These are phyloP conservation scores for Catharus minimus DNA, from an alignment of 2,113 vertebrate genomes.

Conservation along the genomic window DNA sequence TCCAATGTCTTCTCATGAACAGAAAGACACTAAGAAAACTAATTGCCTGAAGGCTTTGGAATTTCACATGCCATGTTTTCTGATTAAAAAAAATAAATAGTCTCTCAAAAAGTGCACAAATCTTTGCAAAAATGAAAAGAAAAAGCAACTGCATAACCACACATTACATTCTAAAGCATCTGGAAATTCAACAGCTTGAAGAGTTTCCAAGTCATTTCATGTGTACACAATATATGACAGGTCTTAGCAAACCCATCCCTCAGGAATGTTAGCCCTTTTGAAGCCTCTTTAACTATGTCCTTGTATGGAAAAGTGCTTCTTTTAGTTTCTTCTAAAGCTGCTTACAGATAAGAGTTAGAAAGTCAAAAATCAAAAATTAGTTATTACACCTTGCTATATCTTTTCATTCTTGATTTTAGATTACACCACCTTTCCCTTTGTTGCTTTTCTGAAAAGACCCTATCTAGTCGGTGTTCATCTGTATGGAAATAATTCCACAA, in stretches of 20 bases:
- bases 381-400: background rate
- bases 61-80: background rate
- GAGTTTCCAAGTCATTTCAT: background rate
- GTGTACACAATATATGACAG: background rate
- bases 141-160: background rate
- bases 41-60: background rate
- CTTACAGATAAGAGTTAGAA: background rate
- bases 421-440: background rate
- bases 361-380: background rate
- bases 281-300: background rate
- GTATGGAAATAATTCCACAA: background rate
- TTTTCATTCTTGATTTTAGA: background rate
- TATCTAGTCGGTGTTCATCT: background rate
- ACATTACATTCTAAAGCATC: background rate
- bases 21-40: background rate
- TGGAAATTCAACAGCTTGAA: background rate
- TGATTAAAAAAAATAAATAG: rapidly evolving
- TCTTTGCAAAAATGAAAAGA: background rate
- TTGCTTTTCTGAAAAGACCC: background rate
- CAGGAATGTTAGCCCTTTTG: background rate
- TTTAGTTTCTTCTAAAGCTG: background rate
- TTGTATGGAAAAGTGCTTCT: background rate
- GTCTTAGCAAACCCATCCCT: background rate
- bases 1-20: background rate
- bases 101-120: background rate